Conservation (phyloP, 2,113 vertebrate species). For the Rhodinocichla rosea region DNA sequence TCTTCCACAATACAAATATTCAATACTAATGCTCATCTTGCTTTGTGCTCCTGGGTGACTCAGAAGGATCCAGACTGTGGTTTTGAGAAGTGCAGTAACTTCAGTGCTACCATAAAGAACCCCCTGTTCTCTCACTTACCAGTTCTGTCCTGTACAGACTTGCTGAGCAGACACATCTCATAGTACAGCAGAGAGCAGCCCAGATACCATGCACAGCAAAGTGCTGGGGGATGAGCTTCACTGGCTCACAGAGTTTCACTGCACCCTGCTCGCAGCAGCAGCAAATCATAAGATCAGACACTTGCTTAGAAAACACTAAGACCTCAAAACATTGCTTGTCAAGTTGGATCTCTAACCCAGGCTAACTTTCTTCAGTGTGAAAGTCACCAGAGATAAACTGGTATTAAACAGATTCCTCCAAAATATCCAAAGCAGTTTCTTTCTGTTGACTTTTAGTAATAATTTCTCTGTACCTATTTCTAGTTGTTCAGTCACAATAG, state of each 20-base stretch:
- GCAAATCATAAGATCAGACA: background rate
- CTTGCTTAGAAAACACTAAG: background rate
- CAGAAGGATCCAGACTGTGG: background rate
- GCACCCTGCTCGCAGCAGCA: background rate
- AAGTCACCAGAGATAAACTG: background rate
- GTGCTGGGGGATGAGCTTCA: background rate
- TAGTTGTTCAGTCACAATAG: background rate
- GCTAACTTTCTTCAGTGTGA: background rate
- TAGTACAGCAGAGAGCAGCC: background rate
- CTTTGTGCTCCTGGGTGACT: background rate
- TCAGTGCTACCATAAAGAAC: background rate
- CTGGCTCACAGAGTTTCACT: background rate
- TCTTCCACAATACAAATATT: background rate
- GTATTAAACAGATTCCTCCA: background rate
- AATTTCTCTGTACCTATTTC: background rate
- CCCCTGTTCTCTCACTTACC: background rate
- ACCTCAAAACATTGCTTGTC: background rate
- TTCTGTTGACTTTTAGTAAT: background rate
- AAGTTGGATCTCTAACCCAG: background rate
- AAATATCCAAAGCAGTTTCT: background rate
- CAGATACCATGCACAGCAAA: background rate
- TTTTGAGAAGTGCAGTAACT: background rate
- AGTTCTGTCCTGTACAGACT: background rate
- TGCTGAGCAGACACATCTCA: background rate
- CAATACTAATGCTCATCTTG: background rate